Base-by-base conservation (phyloP, 2,888 invertebrate species). In the Rugalucina vietnamica region DNA sequence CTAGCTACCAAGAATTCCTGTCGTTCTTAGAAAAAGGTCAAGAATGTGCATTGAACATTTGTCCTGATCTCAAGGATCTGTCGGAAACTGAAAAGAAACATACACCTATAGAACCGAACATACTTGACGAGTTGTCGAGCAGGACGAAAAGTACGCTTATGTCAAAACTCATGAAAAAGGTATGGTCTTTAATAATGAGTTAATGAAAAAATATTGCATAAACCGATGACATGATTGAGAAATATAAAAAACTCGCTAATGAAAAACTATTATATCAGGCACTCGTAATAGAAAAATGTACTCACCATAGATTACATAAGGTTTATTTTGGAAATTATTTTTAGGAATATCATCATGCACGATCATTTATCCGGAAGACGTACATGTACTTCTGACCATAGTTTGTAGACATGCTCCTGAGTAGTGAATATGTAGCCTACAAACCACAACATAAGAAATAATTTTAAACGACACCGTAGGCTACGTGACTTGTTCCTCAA, bases 1-100 rank as follows among this genome's bases (percentile, higher is more conserved):
- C n/a, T 85, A 94, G 94, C 79, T 94, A 94, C 94, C 94, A 93
- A n/a, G 94, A 93, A 70, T 88, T 93, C 75, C 84, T 94, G 36
- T 92, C 90, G 37, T 94, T 94, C 81, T 83, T 94, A 34, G 93
- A 94, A 75, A 90, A 89, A 34, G 92, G 93, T 4, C 92, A 93
- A 60, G 82, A 91, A 37, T 89, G 79, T 54, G 92, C 92, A n/a
- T 89, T 89, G 87, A 79, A 72, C 24, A 88, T 88, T 24, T 86
- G 87, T 72, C 92, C 93, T 0, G 90, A 91, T 72, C 69, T 93
- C 34, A 81, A 88, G 29, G 82, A 87, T 18, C 81, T 92, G n/a
- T 91, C 91, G 21, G 91, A 90, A 65, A 89, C 90, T 43, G 82
- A 85, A 34, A 88, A 86, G 69, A 86, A 85, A 27, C 85, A 87